phyloP scores from a whole-genome alignment of 2,888 invertebrate species.

The Dryobotodes eremita region DNA sequence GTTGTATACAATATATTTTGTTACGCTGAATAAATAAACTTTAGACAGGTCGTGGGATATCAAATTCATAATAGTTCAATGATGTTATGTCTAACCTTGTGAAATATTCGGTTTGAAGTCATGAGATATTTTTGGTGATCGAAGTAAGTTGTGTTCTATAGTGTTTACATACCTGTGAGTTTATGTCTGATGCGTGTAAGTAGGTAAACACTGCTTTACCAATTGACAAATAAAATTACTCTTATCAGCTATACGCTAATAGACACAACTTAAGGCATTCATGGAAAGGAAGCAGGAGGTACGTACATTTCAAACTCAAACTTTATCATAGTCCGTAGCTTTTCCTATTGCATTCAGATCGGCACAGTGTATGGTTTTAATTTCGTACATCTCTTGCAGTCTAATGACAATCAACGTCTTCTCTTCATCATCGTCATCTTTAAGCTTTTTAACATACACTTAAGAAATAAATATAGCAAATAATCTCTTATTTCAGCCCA shows the following conservation, averaged over 20 bases:
- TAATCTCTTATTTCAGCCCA: background rate
- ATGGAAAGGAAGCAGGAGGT: background rate
- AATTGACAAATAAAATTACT: background rate
- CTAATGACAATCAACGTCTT: too few relatives aligned
- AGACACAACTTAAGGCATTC: background rate
- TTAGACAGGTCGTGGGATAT: conserved; percentile 10
- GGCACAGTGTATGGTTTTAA: background rate
- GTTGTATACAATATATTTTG: conserved; percentile 40
- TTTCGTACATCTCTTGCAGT: background rate
- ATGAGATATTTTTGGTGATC: background rate
- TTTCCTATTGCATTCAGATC: background rate
- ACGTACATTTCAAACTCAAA: background rate
- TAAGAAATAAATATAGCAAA: background rate
- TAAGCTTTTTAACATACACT: background rate
- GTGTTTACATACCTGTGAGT: background rate
- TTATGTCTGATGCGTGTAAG: background rate
- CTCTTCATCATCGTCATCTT: background rate
- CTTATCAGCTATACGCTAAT: too few relatives aligned
- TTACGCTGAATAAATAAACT: conserved; percentile 39
- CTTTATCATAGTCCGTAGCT: background rate
- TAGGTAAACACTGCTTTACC: background rate
- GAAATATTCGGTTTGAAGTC: background rate
- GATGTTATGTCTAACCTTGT: conserved; percentile 4
- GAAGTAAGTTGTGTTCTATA: background rate
- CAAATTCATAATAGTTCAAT: conserved; percentile 28